Percentiles rank a stretch among this genome's conserved stretches.
Evolutionary conservation across 2,888 invertebrate species (phyloP).

Genomic region (Minunthozetes semirufus): DNA sequence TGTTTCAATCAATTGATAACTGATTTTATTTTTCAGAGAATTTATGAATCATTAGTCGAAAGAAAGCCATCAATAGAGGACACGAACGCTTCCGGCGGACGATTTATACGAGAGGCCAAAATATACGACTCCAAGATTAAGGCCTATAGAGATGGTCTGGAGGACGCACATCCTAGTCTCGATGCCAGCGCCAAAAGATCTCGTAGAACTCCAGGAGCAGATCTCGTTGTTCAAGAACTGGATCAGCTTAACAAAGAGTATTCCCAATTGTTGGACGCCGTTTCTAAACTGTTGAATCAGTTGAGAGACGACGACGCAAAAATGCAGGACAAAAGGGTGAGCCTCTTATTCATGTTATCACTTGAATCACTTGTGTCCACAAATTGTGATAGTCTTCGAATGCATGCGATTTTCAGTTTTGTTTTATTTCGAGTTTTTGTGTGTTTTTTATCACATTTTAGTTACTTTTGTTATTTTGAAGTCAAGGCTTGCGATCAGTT

Average conservation of each 20-base stretch:
- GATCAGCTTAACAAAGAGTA: conserved; percentile 74
- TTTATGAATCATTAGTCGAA: conserved; percentile 86
- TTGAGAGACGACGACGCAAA: conserved; percentile 46
- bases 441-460: not conserved
- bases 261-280: conserved; percentile 53
- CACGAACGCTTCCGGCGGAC: conserved; percentile 88
- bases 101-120: conserved; percentile 95
- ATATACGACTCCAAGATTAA: conserved; percentile 77
- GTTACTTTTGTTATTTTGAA: too few relatives aligned
- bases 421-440: not conserved
- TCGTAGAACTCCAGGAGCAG: conserved; percentile 57
- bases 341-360: not conserved
- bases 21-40: conserved; percentile 59
- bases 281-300: conserved; percentile 57
- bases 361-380: not conserved
- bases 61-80: conserved; percentile 88
- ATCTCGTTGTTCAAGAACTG: conserved; percentile 66
- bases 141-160: conserved; percentile 71
- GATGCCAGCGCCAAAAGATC: conserved; percentile 54
- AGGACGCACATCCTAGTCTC: conserved; percentile 65
- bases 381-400: not conserved
- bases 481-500: too few relatives aligned
- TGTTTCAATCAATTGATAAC: not conserved
- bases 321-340: conserved; percentile 18
- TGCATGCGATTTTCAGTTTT: not conserved